phyloP scores from a whole-genome alignment of 2,888 invertebrate genomes.

The Creontiades dilutus region DNA sequence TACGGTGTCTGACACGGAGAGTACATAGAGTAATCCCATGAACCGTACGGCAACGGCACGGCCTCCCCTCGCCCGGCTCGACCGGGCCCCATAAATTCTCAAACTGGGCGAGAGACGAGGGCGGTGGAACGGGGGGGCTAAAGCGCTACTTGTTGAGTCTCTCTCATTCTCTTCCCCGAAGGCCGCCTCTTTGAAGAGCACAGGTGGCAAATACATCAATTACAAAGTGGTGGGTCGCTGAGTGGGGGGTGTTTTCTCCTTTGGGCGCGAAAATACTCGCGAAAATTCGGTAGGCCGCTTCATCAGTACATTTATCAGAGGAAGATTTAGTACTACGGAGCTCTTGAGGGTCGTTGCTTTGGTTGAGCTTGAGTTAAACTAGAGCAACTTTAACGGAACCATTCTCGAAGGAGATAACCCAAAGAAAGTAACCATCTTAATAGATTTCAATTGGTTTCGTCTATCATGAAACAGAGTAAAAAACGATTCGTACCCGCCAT shows the following conservation, averaged over 20 bases:
- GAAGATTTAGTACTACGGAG: neutral
- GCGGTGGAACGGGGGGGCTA: constrained; percentile 51
- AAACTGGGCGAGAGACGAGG: neutral
- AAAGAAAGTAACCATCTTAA: too few species aligned
- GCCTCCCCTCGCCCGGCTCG: constrained; percentile 31
- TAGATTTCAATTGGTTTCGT: too few species aligned
- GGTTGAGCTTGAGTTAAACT: too few species aligned
- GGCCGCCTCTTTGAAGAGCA: constrained; percentile 41
- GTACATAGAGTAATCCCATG: constrained; percentile 65
- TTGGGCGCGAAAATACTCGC: neutral
- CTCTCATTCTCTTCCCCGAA: constrained; percentile 64
- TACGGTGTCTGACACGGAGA: constrained; percentile 58
- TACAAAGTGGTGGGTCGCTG: constrained; percentile 5
- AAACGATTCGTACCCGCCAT: too few species aligned
- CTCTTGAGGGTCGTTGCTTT: too few species aligned
- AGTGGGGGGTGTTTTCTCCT: neutral
- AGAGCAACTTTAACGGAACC: too few species aligned
- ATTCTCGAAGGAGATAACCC: too few species aligned
- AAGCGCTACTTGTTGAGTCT: constrained; percentile 73
- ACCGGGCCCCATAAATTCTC: constrained; percentile 48
- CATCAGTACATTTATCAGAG: neutral
- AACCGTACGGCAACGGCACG: constrained; percentile 28
- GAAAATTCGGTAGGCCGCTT: neutral
- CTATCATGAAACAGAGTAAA: too few species aligned
- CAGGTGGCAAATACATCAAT: constrained; percentile 70